Base-by-base conservation (phyloP, 2,888 invertebrate species). In the Hypselothyrea guttata region DNA sequence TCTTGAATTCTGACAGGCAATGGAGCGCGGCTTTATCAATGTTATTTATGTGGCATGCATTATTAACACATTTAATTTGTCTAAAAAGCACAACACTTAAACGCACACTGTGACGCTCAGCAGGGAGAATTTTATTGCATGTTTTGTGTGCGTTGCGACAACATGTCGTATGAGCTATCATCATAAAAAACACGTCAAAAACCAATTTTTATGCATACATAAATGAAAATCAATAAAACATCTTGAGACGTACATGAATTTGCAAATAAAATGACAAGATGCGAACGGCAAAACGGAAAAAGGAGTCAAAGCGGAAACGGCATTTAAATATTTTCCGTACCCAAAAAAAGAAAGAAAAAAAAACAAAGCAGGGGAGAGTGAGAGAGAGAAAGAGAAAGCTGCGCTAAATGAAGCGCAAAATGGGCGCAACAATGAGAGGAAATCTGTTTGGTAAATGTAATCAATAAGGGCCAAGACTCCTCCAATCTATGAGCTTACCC, bases 141-240 rank as follows among this genome's bases (percentile, higher is more conserved):
- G 45, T 41, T 34, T 53, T 66, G 22, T 22, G 22, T 51, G 54
- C 40, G 60, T n/a, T 48, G 60, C 45, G 60, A 47, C 56, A 71
- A 75, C 61, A 71, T 83, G 76, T 71, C 73, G 65, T 65, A 55
- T 78, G 63, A 54, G 62, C 66, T 64, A 61, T 46, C 60, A 64
- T 59, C 66, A 73, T 78, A 78, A 81, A 84, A 82, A 83, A 61
- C 56, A 65, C 79, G 71, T 82, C 66, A 78, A 79, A 73, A 63
- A 67, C 61, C 79, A 84, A 81, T 84, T 73, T 84, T 75, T 57
- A 71, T 75, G 73, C 75, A 81, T 59, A 62, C 74, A 65, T 78
- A 75, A 82, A 75, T 78, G 71, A 78, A 81, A 81, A 84, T 84
- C 79, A 81, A 81, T 81, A 81, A 84, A 84, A 83, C 53, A 58